Percentiles rank a stretch among this genome's conserved stretches.
Evolutionary conservation across 1,140 invertebrate species (phyloP).

Genomic region (Manduca sexta): DNA sequence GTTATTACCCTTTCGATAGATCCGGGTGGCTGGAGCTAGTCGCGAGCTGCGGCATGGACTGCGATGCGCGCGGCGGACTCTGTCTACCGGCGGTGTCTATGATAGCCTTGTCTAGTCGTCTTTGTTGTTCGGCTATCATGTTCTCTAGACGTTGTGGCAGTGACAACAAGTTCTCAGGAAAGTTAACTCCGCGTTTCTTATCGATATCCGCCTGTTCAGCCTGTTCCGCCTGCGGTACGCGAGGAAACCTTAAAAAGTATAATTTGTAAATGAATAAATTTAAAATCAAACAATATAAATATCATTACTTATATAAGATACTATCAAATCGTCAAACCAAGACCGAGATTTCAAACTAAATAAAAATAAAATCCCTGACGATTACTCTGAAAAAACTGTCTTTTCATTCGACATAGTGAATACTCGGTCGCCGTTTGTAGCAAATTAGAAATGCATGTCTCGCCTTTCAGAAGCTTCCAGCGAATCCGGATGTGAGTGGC

Average conservation of each 20-base stretch:
- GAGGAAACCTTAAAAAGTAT: conserved; percentile 24
- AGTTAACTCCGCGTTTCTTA: conserved; percentile 48
- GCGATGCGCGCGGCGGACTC: conserved; percentile 26
- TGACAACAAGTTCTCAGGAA: conserved; percentile 43
- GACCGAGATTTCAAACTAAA: no score
- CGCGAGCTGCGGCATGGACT: conserved; percentile 38
- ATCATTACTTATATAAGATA: no score
- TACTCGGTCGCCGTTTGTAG: no score
- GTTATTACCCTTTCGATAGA: conserved; percentile 15
- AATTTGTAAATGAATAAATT: no score
- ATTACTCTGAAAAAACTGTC: no score
- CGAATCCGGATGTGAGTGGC: conserved; percentile 19
- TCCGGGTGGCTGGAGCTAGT: conserved; percentile 16
- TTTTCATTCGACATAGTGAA: no score
- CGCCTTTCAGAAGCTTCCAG: conserved; percentile 28
- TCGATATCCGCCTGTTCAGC: conserved; percentile 21
- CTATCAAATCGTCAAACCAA: no score
- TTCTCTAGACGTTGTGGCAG: conserved; percentile 48
- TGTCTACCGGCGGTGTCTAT: conserved; percentile 36
- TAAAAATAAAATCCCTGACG: no score
- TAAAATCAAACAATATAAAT: no score
- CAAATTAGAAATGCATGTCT: no score
- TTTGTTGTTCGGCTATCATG: conserved; percentile 47
- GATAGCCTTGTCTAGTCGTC: conserved; percentile 31
- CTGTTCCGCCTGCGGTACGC: no score